Conservation (phyloP, 2,113 vertebrate species). For the Oriolus oriolus region DNA sequence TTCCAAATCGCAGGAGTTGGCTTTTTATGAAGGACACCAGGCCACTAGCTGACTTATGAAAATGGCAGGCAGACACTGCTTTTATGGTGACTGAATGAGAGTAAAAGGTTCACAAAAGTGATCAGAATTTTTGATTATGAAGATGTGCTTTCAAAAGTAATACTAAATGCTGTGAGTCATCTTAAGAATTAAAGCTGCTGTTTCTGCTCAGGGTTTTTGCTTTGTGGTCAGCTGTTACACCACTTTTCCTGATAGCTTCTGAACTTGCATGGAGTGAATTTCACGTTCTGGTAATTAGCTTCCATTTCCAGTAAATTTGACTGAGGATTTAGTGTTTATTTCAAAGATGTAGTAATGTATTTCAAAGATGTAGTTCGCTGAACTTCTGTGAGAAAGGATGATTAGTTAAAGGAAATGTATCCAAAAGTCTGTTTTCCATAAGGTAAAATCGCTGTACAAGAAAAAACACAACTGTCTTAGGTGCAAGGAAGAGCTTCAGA, state of each 20-base stretch:
- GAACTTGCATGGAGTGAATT: neutral
- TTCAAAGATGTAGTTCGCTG: neutral
- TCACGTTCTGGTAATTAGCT: neutral
- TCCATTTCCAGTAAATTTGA: neutral
- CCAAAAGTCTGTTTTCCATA: neutral
- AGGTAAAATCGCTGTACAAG: neutral
- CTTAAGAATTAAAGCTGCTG: neutral
- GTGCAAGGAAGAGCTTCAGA: neutral
- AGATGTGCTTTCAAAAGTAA: neutral
- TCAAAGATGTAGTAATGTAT: neutral
- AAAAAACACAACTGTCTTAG: neutral
- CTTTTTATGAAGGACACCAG: neutral
- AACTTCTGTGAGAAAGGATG: neutral
- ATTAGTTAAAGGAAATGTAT: neutral
- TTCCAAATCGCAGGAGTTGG: neutral
- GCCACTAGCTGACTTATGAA: neutral
- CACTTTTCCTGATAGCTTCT: neutral
- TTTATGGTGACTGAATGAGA: neutral
- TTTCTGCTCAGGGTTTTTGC: neutral
- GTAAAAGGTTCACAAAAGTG: neutral
- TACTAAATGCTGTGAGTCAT: neutral
- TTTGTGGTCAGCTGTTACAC: neutral
- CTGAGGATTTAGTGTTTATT: neutral
- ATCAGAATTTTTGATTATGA: neutral
- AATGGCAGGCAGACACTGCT: neutral